Conservation (phyloP, 1,140 invertebrate species). For the Bombus waltoni region DNA sequence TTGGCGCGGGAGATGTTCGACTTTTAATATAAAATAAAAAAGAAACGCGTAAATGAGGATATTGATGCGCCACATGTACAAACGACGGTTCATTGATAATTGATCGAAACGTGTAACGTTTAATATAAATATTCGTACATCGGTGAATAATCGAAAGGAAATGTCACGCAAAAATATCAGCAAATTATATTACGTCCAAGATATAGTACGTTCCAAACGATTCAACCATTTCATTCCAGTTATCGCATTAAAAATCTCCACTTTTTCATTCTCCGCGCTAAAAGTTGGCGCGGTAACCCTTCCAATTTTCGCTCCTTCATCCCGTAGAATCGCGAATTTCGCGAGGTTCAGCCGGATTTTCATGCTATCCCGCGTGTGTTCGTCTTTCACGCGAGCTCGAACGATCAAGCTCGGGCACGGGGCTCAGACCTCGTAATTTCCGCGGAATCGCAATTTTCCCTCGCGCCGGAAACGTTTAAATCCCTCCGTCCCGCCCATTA, state of each 20-base stretch:
- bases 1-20: too few species aligned
- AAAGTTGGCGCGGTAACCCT: not conserved
- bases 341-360: slow-evolving; percentile 26
- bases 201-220: too few species aligned
- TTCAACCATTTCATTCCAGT: not conserved
- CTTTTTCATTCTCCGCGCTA: not conserved
- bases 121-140: too few species aligned
- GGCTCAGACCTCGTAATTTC: slow-evolving; percentile 60
- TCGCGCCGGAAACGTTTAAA: slow-evolving; percentile 70
- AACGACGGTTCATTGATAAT: too few species aligned
- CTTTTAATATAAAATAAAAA: too few species aligned
- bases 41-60: too few species aligned
- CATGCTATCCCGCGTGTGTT: not conserved
- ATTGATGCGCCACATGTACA: too few species aligned
- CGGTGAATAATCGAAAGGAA: too few species aligned
- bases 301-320: slow-evolving; percentile 50
- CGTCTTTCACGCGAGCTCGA: not conserved
- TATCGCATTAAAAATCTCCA: not conserved
- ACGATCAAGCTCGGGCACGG: slow-evolving; percentile 1
- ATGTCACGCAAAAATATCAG: too few species aligned
- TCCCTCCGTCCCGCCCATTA: slow-evolving; percentile 40
- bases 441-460: slow-evolving; percentile 60
- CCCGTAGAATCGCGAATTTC: slow-evolving; percentile 26
- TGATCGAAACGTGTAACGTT: too few species aligned
- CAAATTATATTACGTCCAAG: too few species aligned